Conservation (phyloP, 2,888 invertebrate genomes). For the Lagria hirta region DNA sequence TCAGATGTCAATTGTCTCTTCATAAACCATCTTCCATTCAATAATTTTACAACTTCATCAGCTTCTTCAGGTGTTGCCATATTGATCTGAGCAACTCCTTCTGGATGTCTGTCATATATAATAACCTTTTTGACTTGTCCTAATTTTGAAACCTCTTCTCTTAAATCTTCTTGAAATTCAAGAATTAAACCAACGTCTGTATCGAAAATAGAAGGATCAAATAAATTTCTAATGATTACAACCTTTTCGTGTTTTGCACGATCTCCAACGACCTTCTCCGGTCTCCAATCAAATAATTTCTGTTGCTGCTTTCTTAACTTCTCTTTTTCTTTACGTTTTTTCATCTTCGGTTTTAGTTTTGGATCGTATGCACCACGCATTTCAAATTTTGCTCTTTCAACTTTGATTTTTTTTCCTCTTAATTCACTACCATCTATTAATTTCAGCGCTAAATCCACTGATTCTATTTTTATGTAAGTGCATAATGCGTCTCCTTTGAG, state of each 20-base stretch:
- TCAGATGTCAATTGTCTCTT: constrained; percentile 82
- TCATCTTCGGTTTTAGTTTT: constrained; percentile 84
- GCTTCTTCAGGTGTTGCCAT: constrained; percentile 91
- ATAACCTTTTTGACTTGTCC: constrained; percentile 91
- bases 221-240: constrained; percentile 92
- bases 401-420: constrained; percentile 78
- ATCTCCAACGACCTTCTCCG: constrained; percentile 86
- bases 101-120: constrained; percentile 89
- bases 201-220: constrained; percentile 86
- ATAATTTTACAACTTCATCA: constrained; percentile 81
- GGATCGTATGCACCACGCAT: constrained; percentile 95
- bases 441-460: constrained; percentile 88
- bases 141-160: constrained; percentile 86
- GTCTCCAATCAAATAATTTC: constrained; percentile 95
- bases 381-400: constrained; percentile 92
- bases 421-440: constrained; percentile 85
- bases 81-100: constrained; percentile 90
- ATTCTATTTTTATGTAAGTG: constrained; percentile 93
- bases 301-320: constrained; percentile 90
- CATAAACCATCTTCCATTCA: constrained; percentile 90
- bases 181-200: constrained; percentile 84
- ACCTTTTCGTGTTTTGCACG: constrained; percentile 85
- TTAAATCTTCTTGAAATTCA: constrained; percentile 87
- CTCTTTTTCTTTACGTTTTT: constrained; percentile 85
- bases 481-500: constrained; percentile 96